Base-by-base conservation (phyloP, 2,888 invertebrate genomes). In the Odontocolon sp. region DNA sequence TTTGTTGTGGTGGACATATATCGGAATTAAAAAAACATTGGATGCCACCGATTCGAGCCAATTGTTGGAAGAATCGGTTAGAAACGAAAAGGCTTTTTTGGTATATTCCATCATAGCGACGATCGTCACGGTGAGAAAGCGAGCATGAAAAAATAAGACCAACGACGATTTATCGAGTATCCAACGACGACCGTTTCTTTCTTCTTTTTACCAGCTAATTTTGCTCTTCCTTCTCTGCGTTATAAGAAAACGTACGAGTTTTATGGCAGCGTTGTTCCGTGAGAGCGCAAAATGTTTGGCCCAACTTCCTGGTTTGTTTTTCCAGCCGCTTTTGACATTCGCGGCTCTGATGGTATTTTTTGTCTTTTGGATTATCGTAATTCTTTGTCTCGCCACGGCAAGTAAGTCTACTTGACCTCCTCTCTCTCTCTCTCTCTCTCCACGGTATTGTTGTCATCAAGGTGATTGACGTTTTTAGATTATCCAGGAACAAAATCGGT, bases 221-320 rank as follows among this genome's bases (percentile, higher is more conserved):
- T 91, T 97, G 57, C 88, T 97, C 50, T 91, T 96, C 36, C 92
- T 97, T 42, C 93, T 96, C 28, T 93, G 94, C 85, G 94, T 95
- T 81, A 93, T 97, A 91, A 93, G 97, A 61, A 95, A 96, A 83
- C 94, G 96, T 84, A 94, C 98, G 0, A 93, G 94, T 38, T 95
- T 97, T 86, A 92, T 98, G 83, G 94, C 97, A 0, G 94, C 95
- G 16, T 91, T 98, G 73, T 98, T 98, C 89, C 95, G 95, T 87
- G 98, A 98, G 91, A 97, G 98, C 0, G 96, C 97, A 9, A 94
- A 95, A 85, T 98, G 97, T 87, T 93, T 98, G 83, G 93, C 94
- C 69, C 94, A 95, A 82, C 93, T 98, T 82, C 98, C 98, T 0
- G 94, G 95, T 2, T 92, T 98, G 50, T 94, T 98, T 86, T 91